Base-by-base conservation (phyloP, 2,888 invertebrate genomes). In the Allacma fusca region DNA sequence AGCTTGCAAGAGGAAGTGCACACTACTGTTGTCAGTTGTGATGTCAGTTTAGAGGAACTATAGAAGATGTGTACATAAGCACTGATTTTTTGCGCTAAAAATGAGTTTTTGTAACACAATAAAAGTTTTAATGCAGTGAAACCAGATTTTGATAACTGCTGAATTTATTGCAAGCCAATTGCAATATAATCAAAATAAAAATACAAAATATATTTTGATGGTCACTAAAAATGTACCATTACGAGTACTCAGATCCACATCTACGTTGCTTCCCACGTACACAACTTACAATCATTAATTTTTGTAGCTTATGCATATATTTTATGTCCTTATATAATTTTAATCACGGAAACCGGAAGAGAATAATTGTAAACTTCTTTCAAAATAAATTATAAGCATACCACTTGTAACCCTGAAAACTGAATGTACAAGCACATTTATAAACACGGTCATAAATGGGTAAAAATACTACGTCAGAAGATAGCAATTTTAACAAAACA, bases 181-280 rank as follows among this genome's bases (percentile, higher is more conserved):
- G 50, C 50, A 50, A 50, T 50, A n/a, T n/a, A 50, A 50, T 4
- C n/a, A 50, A 50, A 50, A 19, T 50, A 50, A 50, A 50, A 50
- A 50, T 50, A 24, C 19, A 65, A 26, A 26, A 65, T 26, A 65
- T 26, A 65, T 28, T 24, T 9, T 65, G 24, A 19, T 65, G 26
- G 65, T 65, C 65, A 65, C 29, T 65, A 28, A 65, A 21, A 65
- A 65, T 23, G 26, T 62, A 62, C 26, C 23, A 62, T 65, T 4
- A 65, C 24, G 29, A 19, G 29, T 65, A 65, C 65, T 19, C 29
- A 65, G 28, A 65, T 65, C 26, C 28, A 19, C 29, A 24, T 26
- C 62, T 19, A 59, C n/a, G 59, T 19, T 59, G 21, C 24, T 62
- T 13, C 12, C 62, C 19, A 65, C 65, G 26, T 65, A 16, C 26